Conservation (phyloP, 2,888 invertebrate species). For the Ennomos fuscantarius region DNA sequence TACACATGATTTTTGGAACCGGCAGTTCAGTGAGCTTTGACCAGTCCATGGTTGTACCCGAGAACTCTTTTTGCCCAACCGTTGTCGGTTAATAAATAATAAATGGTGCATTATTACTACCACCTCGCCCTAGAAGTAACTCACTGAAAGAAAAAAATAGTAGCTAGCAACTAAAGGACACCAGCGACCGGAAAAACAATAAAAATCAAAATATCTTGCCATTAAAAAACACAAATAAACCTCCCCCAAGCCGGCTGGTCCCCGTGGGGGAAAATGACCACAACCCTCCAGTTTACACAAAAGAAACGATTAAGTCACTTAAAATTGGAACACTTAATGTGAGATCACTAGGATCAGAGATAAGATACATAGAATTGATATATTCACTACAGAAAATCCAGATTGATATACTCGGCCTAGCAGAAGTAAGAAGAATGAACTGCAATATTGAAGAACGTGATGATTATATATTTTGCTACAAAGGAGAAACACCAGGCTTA, state of each 20-base stretch:
- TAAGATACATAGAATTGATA: not conserved
- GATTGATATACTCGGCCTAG: no score
- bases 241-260: no score
- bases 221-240: not conserved
- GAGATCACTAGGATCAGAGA: constrained; percentile 10
- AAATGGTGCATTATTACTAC: not conserved
- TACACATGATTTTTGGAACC: no score
- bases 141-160: constrained; percentile 20
- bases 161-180: constrained; percentile 16
- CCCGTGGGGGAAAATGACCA: constrained; percentile 31
- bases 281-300: constrained; percentile 25
- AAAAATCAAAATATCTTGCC: constrained; percentile 5
- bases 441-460: no score
- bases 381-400: no score
- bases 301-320: not conserved
- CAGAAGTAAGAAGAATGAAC: no score
- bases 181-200: constrained; percentile 5
- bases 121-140: constrained; percentile 20
- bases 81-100: no score
- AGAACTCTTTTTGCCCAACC: no score
- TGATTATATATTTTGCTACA: constrained; percentile 12
- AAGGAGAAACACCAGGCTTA: constrained; percentile 13
- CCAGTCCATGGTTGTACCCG: no score
- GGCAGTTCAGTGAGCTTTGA: no score
- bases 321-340: constrained; percentile 17